Evolutionary conservation across 2,888 invertebrate species (phyloP), one percentile per base, ranked within the genome.

Genomic region (Dyspetes luteomarginatus): DNA sequence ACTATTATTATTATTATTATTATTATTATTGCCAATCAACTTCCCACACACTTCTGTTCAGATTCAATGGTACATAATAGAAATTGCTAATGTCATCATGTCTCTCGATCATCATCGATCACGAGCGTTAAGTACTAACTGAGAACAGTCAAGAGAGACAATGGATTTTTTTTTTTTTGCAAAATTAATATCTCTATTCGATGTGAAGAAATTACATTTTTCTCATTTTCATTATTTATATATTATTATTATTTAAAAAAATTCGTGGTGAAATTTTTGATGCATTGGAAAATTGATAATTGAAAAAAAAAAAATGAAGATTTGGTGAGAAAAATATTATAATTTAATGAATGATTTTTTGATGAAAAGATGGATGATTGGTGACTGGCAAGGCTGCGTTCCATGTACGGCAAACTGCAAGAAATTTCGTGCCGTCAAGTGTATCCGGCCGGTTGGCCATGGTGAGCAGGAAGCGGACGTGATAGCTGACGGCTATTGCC

Each of bases 351-450:
- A 17, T 48, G 5, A 15, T 15, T 17, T 48, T 50, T 58, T 64
- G 55, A 15, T 17, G 17, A 7, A 58, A 78, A 91, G 92, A 83
- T 92, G 92, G 92, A 88, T 90, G 87, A 87, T 92, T 62, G 90
- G 91, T 67, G 90, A 91, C 64, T 92, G 91, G 91, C 87, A 87
- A 82, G 87, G 88, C 17, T 91, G 92, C 83, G 73, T 74, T 26
- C 85, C 86, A n/a, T 90, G 91, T 82, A 86, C 86, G 30, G 74
- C 79, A 5, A 86, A 86, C 24, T 86, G 88, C 83, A 85, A 82
- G 58, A 88, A 85, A 45, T 78, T 65, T 26, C 85, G 91, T 15
- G 82, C 88, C 19, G 90, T 91, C 52, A 90, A 89, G 76, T 91
- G 91, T 78, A 85, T 88, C 52, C 86, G 88, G 73, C 91, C 91